Evolutionary conservation across 37 sponge, comb jelly and placozoan species (phyloP).

Genomic region (Theonella swinhoei): DNA sequence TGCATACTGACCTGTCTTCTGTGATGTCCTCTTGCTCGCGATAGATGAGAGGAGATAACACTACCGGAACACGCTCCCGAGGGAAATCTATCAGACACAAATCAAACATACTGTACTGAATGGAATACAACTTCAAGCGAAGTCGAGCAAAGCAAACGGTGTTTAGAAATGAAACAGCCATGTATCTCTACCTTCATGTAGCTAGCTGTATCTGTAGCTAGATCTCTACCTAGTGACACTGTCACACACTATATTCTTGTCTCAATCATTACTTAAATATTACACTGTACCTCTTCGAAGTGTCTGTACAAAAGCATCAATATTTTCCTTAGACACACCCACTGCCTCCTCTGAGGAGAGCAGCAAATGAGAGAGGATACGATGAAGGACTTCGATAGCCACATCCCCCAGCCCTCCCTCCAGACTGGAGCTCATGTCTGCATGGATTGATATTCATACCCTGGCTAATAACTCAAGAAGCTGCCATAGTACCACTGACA

Average conservation of each 20-base stretch:
- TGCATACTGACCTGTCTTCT: conserved; percentile 60
- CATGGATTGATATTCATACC: too few species aligned
- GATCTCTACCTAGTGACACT: too few species aligned
- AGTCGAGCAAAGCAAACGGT: too few species aligned
- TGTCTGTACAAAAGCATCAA: conserved; percentile 70
- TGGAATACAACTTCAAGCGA: too few species aligned
- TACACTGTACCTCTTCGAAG: conserved; percentile 70
- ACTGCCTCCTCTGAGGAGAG: conserved; percentile 58
- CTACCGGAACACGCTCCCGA: conserved; percentile 84
- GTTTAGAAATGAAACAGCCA: too few species aligned
- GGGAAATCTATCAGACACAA: conserved; percentile 73
- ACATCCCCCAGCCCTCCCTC: conserved; percentile 85
- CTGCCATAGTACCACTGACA: too few species aligned
- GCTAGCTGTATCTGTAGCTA: too few species aligned
- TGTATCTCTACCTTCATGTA: too few species aligned
- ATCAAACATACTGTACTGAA: too few species aligned
- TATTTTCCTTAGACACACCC: conserved; percentile 55
- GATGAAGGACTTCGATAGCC: conserved; percentile 83
- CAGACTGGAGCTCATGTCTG: conserved; percentile 66
- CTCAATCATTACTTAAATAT: too few species aligned
- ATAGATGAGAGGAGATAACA: conserved; percentile 81
- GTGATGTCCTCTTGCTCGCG: conserved; percentile 80
- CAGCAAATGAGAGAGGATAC: conserved; percentile 73
- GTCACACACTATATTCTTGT: too few species aligned
- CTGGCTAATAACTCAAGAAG: too few species aligned